Conservation (phyloP, 2,113 vertebrate species). For the Meles meles region DNA sequence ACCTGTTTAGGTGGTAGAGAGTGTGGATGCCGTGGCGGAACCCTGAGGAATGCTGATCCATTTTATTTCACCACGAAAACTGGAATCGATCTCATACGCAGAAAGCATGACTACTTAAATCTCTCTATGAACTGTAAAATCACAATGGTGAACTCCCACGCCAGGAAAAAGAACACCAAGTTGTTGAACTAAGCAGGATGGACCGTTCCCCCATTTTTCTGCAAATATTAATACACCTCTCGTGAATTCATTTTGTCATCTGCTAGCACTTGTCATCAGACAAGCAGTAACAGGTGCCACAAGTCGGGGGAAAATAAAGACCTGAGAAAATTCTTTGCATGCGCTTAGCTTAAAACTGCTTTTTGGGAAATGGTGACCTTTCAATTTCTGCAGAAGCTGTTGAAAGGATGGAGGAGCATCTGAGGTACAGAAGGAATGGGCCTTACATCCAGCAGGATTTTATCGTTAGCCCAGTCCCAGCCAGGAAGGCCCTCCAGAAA, state of each 20-base stretch:
- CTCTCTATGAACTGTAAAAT: not conserved
- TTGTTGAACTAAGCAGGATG: not conserved
- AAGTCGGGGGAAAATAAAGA: slow-evolving; percentile 13
- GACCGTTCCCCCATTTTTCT: not conserved
- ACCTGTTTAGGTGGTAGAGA: not conserved
- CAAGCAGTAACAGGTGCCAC: slow-evolving; percentile 43
- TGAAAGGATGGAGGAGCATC: not conserved
- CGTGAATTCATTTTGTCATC: slow-evolving; percentile 49
- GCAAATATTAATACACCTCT: not conserved
- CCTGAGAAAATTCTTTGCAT: slow-evolving; percentile 26
- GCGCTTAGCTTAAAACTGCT: not conserved
- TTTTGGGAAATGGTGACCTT: not conserved
- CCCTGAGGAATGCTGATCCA: not conserved
- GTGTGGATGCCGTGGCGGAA: not conserved
- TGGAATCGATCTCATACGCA: not conserved
- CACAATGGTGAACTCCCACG: not conserved
- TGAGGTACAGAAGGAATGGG: not conserved
- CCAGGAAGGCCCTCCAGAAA: not conserved
- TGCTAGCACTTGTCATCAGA: slow-evolving; percentile 38
- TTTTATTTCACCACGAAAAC: slow-evolving; percentile 8
- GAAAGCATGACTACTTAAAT: not conserved
- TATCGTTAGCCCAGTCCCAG: not conserved
- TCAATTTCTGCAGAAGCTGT: not conserved
- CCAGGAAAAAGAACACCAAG: slow-evolving; percentile 22
- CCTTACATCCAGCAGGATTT: not conserved